Base-by-base conservation (phyloP, 2,797 vertebrate species). In the Sphenodon punctatus region DNA sequence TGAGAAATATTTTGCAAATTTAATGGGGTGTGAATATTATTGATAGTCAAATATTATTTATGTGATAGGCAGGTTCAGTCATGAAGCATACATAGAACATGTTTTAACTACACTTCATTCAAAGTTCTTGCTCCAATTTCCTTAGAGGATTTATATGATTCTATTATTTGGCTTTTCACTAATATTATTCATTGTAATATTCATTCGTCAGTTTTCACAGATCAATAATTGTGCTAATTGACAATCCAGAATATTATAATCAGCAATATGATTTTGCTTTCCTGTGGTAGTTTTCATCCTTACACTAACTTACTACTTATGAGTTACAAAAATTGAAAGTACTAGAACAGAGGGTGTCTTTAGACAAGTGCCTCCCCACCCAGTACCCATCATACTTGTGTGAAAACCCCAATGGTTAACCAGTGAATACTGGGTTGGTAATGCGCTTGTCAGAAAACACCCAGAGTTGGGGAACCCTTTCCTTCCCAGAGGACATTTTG, bases 1-100 rank as follows among this genome's bases (percentile, higher is more conserved):
- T 8, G 11, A 41, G 78, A 78, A 36, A 49, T 59, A 27, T 34
- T 51, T 86, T 84, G 77, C 60, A 38, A 0, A 59, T 78, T 71
- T 85, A 88, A 89, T 78, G 88, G 76, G 80, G 84, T 79, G 71
- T 56, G 66, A 88, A 53, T 67, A 69, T 85, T 84, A 78, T 82
- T 76, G 46, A 22, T 19, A 48, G 68, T 76, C 87, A 67, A 70
- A 59, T 65, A 61, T 72, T 84, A 59, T 67, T 75, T 32, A 16
- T 20, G 4, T 22, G 65, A 48, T 72, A 76, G 77, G 55, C 34
- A 64, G 67, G 67, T 85, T 45, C 67, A 41, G 48, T 67, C 63
- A 48, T 56, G 41, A 1, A 1, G 88, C 58, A 49, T 51, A 65
- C 27, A 46, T 43, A 81, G 82, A 89, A 55, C 41, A 72, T 68